Percentiles rank a stretch among this genome's conserved stretches.
Evolutionary conservation across 2,113 vertebrate genomes (phyloP).

Genomic region (Pipra filicauda): DNA sequence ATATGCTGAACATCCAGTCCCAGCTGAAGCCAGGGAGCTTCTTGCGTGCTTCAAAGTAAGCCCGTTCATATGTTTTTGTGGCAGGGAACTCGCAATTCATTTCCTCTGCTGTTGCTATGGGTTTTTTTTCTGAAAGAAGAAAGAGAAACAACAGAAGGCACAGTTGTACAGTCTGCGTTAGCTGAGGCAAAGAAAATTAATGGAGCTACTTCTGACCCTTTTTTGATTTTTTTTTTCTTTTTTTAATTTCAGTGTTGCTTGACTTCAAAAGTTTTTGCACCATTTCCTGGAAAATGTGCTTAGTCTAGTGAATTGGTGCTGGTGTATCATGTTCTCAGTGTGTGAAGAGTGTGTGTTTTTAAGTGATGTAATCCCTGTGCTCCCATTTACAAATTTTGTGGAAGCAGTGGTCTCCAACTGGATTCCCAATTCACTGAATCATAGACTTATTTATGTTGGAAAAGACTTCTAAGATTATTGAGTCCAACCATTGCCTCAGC

Average conservation of each 20-base stretch:
- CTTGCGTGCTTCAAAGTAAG: background rate
- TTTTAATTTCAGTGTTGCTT: background rate
- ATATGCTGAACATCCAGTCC: background rate
- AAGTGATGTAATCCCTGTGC: background rate
- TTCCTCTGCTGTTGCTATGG: slow-evolving; percentile 4
- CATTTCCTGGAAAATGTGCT: background rate
- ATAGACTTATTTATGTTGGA: background rate
- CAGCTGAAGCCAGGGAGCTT: background rate
- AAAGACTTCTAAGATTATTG: background rate
- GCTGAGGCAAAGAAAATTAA: background rate
- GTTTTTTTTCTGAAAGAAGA: background rate
- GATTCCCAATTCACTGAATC: background rate
- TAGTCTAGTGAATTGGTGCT: background rate
- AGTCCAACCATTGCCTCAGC: background rate
- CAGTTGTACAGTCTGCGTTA: background rate
- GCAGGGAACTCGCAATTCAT: background rate
- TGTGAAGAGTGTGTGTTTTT: background rate
- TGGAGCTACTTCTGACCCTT: background rate
- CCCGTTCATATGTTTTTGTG: background rate
- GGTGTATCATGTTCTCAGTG: background rate
- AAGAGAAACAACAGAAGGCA: background rate
- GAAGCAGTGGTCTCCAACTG: background rate
- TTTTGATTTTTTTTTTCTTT: background rate
- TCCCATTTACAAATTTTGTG: background rate
- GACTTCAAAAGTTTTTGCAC: background rate